Base-by-base conservation (phyloP, 2,797 vertebrate species). In the Sarcoramphus papa region DNA sequence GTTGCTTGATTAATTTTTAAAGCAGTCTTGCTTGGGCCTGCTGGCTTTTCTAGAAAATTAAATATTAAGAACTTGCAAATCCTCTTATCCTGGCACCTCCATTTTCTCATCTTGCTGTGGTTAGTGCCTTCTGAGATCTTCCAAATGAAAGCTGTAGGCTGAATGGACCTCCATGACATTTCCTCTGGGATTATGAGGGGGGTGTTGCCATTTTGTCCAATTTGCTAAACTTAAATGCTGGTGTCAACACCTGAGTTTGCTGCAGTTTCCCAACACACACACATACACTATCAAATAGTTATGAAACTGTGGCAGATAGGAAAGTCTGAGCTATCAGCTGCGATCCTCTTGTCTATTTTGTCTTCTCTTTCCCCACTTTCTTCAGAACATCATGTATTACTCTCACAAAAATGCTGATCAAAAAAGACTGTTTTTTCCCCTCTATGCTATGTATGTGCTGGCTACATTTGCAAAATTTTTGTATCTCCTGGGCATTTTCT, bases 1-100 rank as follows among this genome's bases (percentile, higher is more conserved):
- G 24, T 47, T 86, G 47, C 47, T 77, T 69, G 43, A 65, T 94
- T 65, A 69, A 87, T 79, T 92, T 96, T 92, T 96, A 54, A 93
- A 82, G 40, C 8, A 7, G 10, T 85, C 62, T 40, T 84, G 9
- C 63, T 81, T 65, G 25, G 62, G 6, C 30, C 59, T 80, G 2
- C 47, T 69, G 59, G 27, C 57, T 92, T 92, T 88, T 82, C 77
- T 63, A 82, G 47, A 92, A 92, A 76, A 86, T 89, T 35, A 89
- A 81, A 82, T 79, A 87, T 63, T 96, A 79, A 93, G 63, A 76
- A 25, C 15, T 85, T 37, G 11, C 0, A 0, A 47, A 57, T 81
- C 22, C 27, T 81, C 31, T 81, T 72, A 64, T 72, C 31, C 41
- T 3, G 1, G 15, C 28, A 25, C 27, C 54, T 85, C 40, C 21